Evolutionary conservation across 2,113 vertebrate genomes (phyloP).

Genomic region (Dasyurus viverrinus): DNA sequence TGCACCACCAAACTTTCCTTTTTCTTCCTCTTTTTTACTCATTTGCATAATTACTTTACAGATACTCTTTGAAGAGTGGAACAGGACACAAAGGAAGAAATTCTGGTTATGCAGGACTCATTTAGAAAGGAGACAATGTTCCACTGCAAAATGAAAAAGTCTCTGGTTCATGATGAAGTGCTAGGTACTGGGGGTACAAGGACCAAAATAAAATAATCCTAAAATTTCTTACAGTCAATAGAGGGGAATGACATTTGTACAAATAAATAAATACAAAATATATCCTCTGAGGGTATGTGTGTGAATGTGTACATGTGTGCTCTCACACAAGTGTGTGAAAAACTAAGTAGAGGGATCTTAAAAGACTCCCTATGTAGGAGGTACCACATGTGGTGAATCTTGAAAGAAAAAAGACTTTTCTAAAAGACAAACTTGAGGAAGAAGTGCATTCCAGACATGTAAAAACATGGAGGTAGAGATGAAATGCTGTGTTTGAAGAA

Average conservation of each 20-base stretch:
- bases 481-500: background rate
- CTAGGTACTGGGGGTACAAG: background rate
- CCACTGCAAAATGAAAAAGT: background rate
- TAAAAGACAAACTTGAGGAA: background rate
- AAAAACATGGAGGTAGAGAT: background rate
- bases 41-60: conserved; percentile 45
- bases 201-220: background rate
- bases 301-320: too few relatives aligned
- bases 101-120: background rate
- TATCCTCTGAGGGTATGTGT: background rate
- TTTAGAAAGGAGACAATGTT: conserved; percentile 12
- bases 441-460: background rate
- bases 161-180: background rate
- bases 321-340: background rate
- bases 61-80: conserved; percentile 37
- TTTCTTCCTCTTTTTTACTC: conserved; percentile 38
- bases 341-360: background rate
- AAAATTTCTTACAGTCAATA: background rate
- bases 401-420: background rate
- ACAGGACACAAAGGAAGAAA: background rate
- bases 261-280: background rate
- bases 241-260: background rate
- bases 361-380: background rate
- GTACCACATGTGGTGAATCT: background rate
- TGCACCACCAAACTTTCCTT: conserved; percentile 48